Conservation (phyloP, 2,888 invertebrate genomes). For the Pollenia angustigena region DNA sequence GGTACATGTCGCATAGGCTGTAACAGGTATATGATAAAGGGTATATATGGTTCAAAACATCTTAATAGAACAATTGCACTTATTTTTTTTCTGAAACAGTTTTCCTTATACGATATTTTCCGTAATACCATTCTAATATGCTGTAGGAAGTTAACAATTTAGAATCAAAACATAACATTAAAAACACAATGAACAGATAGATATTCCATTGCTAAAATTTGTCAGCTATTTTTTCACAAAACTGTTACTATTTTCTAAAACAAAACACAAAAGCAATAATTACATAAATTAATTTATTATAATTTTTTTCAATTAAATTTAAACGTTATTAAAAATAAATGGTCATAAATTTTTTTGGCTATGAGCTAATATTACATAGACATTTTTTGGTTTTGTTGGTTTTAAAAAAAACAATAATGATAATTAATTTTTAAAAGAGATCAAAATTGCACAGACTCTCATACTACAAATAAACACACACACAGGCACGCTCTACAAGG, state of each 20-base stretch:
- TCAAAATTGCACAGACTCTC: neutral
- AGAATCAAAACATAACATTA: neutral
- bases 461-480: neutral
- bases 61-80: too few species aligned
- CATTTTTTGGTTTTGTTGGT: slow-evolving; percentile 28
- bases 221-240: slow-evolving; percentile 24
- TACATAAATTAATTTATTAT: neutral
- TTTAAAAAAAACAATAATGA: slow-evolving; percentile 45
- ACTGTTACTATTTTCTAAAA: slow-evolving; percentile 7
- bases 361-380: slow-evolving; percentile 39
- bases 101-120: too few species aligned
- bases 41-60: too few species aligned
- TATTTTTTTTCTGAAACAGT: too few species aligned
- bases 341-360: slow-evolving; percentile 43
- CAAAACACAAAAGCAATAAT: neutral
- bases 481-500: neutral
- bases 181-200: slow-evolving; percentile 1
- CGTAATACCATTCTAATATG: too few species aligned
- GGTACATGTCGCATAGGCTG: too few species aligned
- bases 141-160: neutral
- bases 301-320: slow-evolving; percentile 50
- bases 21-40: too few species aligned
- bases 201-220: slow-evolving; percentile 32
- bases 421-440: slow-evolving; percentile 63
- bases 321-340: slow-evolving; percentile 33